Evolutionary conservation across 2,113 vertebrate genomes (phyloP).

Genomic region (Xenopus tropicalis): DNA sequence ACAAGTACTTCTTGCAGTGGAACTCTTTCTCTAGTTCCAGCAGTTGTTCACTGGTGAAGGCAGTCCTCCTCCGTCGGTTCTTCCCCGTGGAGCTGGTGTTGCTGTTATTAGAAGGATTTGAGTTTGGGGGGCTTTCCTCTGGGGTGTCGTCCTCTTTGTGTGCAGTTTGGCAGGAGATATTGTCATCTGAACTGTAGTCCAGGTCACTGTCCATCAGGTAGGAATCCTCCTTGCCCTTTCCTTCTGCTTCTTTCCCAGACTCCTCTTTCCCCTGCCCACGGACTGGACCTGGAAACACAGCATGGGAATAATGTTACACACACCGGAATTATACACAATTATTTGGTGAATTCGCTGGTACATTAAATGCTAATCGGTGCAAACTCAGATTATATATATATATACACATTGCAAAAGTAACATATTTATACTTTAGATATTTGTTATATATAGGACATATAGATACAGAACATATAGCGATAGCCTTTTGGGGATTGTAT

Average conservation of each 20-base stretch:
- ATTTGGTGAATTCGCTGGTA: too few relatives aligned
- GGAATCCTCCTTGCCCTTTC: constrained; percentile 83
- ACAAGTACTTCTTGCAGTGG: constrained; percentile 98
- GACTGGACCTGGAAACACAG: constrained; percentile 58
- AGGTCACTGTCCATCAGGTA: constrained; percentile 97
- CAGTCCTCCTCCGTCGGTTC: constrained; percentile 88
- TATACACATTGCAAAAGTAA: not conserved
- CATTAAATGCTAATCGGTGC: not conserved
- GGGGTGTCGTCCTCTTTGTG: constrained; percentile 81
- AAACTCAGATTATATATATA: not conserved
- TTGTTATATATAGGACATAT: too few relatives aligned
- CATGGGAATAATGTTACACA: not conserved
- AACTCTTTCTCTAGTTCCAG: constrained; percentile 98
- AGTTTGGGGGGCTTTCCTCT: constrained; percentile 71
- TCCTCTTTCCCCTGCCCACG: constrained; percentile 79
- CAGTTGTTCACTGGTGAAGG: constrained; percentile 97
- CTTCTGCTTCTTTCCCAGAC: constrained; percentile 76
- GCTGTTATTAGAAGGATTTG: constrained; percentile 57
- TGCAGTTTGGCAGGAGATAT: constrained; percentile 67
- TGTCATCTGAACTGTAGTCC: constrained; percentile 97
- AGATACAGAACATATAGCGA: too few relatives aligned
- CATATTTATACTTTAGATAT: too few relatives aligned
- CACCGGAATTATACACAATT: not conserved
- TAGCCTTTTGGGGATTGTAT: too few relatives aligned
- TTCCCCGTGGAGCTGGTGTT: constrained; percentile 77